Evolutionary conservation across 2,888 invertebrate genomes (phyloP), one percentile per base, ranked within the genome.

Genomic region (Drosophila suboccidentalis): DNA sequence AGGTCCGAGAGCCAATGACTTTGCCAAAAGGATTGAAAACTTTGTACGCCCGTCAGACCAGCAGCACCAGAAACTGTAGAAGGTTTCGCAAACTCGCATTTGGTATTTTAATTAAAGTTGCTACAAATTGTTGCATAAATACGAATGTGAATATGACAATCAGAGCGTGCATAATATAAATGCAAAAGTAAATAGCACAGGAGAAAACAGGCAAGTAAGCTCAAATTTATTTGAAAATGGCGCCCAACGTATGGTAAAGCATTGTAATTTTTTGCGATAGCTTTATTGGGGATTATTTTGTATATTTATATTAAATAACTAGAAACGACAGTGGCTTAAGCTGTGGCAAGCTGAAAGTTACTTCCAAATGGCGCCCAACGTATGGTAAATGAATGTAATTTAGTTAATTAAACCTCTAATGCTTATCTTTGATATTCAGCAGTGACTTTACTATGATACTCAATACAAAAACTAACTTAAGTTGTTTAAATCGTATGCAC

Each of bases 121-220:
- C 72, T 61, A 61, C 74, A 78, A 80, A 69, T 80, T 77, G 73
- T 77, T 72, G 78, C 73, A 69, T 68, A 72, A 78, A 67, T 50
- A 64, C 51, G 49, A 17, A 58, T 60, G 60, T 63, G 53, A 55
- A 57, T 51, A 61, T 64, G 70, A 61, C 43, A 64, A 69, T 58
- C 54, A 57, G 58, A 66, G 46, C 44, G 44, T 67, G 72, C 62
- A 75, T 36, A 53, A 57, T 59, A 75, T 36, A 53, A 57, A 64
- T 62, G 49, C 61, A 58, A 71, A 71, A 32, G 38, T 34, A 47
- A 71, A 49, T 53, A 47, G 13, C 54, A 57, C 22, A 41, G 50
- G 9, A 9, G 36, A 22, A 26, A 43, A 36, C 43, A 55, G 39
- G 15, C 60, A 71, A 64, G 49, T 41, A 61, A 61, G 2, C 1